Evolutionary conservation across 1,140 invertebrate genomes (phyloP).

Genomic region (Zaprionus gabonicus): DNA sequence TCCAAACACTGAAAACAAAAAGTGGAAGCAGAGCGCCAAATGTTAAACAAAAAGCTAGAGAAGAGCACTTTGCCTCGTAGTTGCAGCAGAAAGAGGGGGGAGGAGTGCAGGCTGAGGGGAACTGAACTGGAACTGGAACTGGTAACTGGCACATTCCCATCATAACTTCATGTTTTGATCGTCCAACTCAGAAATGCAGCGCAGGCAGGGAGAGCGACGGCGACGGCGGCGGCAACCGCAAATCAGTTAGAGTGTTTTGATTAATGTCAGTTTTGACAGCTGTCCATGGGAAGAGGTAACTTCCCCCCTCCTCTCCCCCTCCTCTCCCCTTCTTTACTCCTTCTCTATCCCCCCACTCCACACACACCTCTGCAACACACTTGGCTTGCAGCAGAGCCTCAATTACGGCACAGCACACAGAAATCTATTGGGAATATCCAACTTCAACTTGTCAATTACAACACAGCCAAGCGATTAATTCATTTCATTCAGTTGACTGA

Average conservation of each 20-base stretch:
- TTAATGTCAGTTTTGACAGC: slow-evolving; percentile 81
- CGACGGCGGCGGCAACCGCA: slow-evolving; percentile 14
- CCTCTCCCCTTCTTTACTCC: too few species aligned
- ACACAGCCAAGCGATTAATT: neutral
- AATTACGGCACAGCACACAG: neutral
- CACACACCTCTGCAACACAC: neutral
- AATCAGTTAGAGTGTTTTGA: slow-evolving; percentile 76
- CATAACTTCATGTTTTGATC: slow-evolving; percentile 41
- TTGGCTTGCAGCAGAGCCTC: neutral
- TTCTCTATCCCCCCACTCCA: neutral
- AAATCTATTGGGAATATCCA: neutral
- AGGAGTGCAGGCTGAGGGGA: too few species aligned
- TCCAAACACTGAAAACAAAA: slow-evolving; percentile 32
- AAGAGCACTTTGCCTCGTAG: slow-evolving; percentile 18
- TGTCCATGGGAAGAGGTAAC: slow-evolving; percentile 44
- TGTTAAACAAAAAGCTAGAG: slow-evolving; percentile 29
- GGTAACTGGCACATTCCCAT: slow-evolving; percentile 36
- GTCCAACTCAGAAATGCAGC: slow-evolving; percentile 18
- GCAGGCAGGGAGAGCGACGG: neutral
- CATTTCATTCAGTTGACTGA: neutral
- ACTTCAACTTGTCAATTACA: slow-evolving; percentile 3
- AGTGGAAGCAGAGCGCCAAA: slow-evolving; percentile 34
- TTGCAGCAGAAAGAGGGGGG: neutral
- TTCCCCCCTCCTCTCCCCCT: too few species aligned
- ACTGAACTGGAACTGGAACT: neutral